These are phyloP conservation scores for Halocynthia aurantium DNA, from an alignment of 23 tunicate genomes.

Conservation along the genomic window DNA sequence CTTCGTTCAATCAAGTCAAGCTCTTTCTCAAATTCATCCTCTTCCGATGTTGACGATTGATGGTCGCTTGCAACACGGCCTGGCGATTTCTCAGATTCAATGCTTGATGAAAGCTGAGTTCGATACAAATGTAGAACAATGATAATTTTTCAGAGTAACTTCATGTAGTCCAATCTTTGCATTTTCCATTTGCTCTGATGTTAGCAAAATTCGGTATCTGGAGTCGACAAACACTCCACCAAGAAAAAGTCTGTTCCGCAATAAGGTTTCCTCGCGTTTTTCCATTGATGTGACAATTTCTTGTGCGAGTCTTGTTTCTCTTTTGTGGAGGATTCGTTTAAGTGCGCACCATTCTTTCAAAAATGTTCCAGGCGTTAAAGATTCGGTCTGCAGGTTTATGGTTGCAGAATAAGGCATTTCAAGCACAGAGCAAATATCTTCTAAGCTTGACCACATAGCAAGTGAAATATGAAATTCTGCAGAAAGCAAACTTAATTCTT, in stretches of 20 bases:
- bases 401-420: too few species aligned
- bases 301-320: conserved; percentile 28
- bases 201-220: conserved; percentile 19
- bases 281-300: conserved; percentile 29
- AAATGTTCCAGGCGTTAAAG: conserved; percentile 17
- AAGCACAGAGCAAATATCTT: too few species aligned
- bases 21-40: conserved; percentile 5
- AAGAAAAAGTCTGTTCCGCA: conserved; percentile 21
- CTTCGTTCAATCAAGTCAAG: conserved; percentile 9
- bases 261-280: conserved; percentile 17
- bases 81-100: too few species aligned
- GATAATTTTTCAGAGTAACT: conserved; percentile 5
- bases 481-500: too few species aligned
- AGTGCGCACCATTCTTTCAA: conserved; percentile 22
- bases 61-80: too few species aligned
- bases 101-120: too few species aligned
- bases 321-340: conserved; percentile 20
- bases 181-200: background rate
- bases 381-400: conserved; percentile 28
- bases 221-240: conserved; percentile 20
- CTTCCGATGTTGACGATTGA: background rate
- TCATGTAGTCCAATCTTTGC: too few species aligned
- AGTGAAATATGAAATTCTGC: too few species aligned
- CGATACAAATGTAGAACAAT: too few species aligned
- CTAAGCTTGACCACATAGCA: too few species aligned